Percentiles rank a stretch among this genome's conserved stretches.
These are phyloP conservation scores for Miichthys miiuy DNA, from an alignment of 2,797 vertebrate genomes.

Conservation along the genomic window DNA sequence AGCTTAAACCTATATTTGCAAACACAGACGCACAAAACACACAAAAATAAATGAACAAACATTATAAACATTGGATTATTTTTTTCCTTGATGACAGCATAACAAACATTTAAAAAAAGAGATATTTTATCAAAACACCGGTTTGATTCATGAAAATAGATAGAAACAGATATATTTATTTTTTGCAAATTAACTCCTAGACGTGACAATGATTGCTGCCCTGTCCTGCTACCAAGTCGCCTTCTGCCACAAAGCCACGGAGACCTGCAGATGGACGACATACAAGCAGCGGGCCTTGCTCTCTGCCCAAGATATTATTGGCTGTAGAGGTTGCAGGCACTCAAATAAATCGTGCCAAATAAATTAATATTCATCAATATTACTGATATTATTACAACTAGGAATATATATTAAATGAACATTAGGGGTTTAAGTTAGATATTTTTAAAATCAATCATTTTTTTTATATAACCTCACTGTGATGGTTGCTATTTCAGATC, in stretches of 20 bases:
- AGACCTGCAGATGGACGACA: conserved; percentile 14
- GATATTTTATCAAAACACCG: too few species aligned
- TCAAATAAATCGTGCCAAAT: background rate
- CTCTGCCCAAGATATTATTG: background rate
- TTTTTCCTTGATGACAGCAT: too few species aligned
- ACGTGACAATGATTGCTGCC: conserved; percentile 26
- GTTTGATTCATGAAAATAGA: background rate
- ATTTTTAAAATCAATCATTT: too few species aligned
- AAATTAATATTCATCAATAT: background rate
- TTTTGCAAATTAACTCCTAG: background rate
- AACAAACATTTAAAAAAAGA: too few species aligned
- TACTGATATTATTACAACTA: background rate
- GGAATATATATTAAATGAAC: too few species aligned
- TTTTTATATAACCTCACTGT: too few species aligned
- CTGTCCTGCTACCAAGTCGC: background rate
- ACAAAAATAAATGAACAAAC: too few species aligned
- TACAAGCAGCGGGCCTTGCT: rapidly evolving
- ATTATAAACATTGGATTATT: too few species aligned
- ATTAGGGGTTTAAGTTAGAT: too few species aligned
- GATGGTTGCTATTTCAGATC: too few species aligned
- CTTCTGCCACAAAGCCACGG: background rate
- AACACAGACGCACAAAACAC: too few species aligned
- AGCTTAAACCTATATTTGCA: background rate
- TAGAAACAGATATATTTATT: background rate
- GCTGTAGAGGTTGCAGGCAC: background rate